Base-by-base conservation (phyloP, 2,797 vertebrate genomes). In the Artibeus jamaicensis region DNA sequence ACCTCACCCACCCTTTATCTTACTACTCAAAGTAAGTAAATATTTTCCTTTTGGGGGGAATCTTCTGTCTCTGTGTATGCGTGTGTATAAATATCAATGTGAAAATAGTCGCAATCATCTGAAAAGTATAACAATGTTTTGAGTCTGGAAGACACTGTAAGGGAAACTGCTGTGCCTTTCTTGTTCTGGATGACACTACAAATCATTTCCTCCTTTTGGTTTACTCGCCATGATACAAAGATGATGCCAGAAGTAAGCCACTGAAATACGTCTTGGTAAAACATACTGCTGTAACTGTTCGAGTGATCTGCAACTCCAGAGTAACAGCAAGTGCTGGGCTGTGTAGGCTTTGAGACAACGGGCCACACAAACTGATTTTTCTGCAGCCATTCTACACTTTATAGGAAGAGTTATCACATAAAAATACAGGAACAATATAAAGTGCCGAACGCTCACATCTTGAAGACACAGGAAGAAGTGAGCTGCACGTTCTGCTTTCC, bases 111-210 rank as follows among this genome's bases (percentile, higher is more conserved):
- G 6, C 10, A 74, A 93, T 91, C 79, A 89, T 73, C 68, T 77
- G 87, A 98, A 95, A 98, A 98, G 91, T 95, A 97, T 97, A 98
- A 96, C 71, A 86, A 84, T 77, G 89, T 95, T 98, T 92, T n/a
- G 86, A 96, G 95, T 97, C 96, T 98, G 97, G 97, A 96, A 98
- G 97, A 96, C 88, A 97, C 93, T 95, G 85, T 93, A 97, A 96
- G 96, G 94, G 86, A 98, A 98, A 96, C 91, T 93, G 84, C 81
- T 92, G 77, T 16, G n/a, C 53, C 53, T 65, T 87, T 59, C 91
- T 96, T 91, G 93, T 96, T 93, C 96, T 97, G 97, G 97, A 96
- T 91, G 90, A 95, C 96, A 95, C 83, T 55, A 93, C 79, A 95
- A 97, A 87, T 98, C 94, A 93, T 86, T 96, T 97, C 95, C 96